These are phyloP conservation scores for Exocentrus adspersus DNA, from an alignment of 2,888 invertebrate species.

Conservation along the genomic window DNA sequence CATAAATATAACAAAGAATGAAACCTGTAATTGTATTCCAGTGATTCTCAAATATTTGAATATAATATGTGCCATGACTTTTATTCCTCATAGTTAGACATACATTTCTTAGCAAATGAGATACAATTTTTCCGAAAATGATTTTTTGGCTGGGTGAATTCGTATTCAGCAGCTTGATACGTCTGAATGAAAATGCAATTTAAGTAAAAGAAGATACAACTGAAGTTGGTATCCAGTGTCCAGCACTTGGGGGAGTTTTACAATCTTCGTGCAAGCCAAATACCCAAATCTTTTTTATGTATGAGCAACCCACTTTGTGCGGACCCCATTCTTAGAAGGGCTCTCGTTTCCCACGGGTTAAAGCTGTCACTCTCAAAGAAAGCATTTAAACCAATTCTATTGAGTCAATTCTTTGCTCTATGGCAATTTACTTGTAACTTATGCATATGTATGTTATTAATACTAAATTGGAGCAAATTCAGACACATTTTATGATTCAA, in stretches of 20 bases:
- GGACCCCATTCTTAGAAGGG: slow-evolving; percentile 30
- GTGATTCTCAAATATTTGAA: too few relatives aligned
- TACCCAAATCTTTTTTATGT: slow-evolving; percentile 36
- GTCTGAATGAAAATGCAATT: slow-evolving; percentile 3
- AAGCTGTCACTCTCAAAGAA: slow-evolving; percentile 36
- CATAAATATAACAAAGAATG: too few relatives aligned
- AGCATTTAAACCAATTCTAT: slow-evolving; percentile 40
- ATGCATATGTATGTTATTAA: too few relatives aligned
- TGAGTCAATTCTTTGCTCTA: slow-evolving; percentile 31
- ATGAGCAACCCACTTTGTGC: slow-evolving; percentile 35
- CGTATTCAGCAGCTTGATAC: background rate
- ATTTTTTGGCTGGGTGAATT: background rate
- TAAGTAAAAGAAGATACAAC: slow-evolving; percentile 4
- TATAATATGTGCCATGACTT: too few relatives aligned
- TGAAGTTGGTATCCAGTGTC: slow-evolving; percentile 16
- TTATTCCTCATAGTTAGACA: too few relatives aligned
- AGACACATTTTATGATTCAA: too few relatives aligned
- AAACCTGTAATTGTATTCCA: too few relatives aligned
- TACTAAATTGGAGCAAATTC: too few relatives aligned
- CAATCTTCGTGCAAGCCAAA: slow-evolving; percentile 38
- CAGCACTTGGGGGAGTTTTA: slow-evolving; percentile 28
- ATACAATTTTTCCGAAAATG: background rate
- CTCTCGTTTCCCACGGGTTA: slow-evolving; percentile 29
- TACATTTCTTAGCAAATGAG: too few relatives aligned
- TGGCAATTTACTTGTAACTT: background rate